Base-by-base conservation (phyloP, 2,888 invertebrate genomes). In the Hydropsyche betteni region DNA sequence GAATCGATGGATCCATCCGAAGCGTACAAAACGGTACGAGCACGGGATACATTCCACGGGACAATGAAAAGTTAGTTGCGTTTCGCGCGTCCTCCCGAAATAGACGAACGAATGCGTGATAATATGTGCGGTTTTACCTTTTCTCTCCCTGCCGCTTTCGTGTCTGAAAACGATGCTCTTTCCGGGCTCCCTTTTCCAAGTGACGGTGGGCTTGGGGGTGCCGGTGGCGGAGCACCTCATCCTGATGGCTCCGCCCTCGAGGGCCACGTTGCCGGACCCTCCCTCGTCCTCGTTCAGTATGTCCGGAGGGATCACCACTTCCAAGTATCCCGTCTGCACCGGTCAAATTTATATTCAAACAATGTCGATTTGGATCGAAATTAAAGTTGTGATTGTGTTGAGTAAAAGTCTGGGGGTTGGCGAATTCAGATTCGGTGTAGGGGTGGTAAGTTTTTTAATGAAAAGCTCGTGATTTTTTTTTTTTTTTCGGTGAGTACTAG, bases 251-350 rank as follows among this genome's bases (percentile, higher is more conserved):
- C 92, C 92, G 34, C 92, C 91, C 83, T 93, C 93, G 61, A 89
- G 87, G 33, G 91, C 89, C 75, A 91, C 90, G 79, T 91, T 88
- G 61, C 89, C 87, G 78, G 90, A 90, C 6, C 55, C 53, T 3
- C 55, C 74, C 80, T 91, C 90, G 80, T 91, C 91, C 53, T 83
- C 82, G 83, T 91, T 90, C 80, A 92, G 84, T 80, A 93, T 92
- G 84, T 93, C 95, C 72, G 95, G 95, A 10, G 95, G 94, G 81
- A 95, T 93, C 78, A 94, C 93, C 80, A 96, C 96, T 83, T 94
- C 92, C 82, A 96, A 89, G 82, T 92, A 90, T 78, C 95, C 96
- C 88, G 94, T 94, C 95, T 96, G 86, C 14, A 34, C 2, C 0
- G 36, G 53, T 51, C 24, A 70, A 51, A 24, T 14, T 24, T 24